phyloP scores from a whole-genome alignment of 2,113 vertebrate genomes.

The Agelaius phoeniceus region DNA sequence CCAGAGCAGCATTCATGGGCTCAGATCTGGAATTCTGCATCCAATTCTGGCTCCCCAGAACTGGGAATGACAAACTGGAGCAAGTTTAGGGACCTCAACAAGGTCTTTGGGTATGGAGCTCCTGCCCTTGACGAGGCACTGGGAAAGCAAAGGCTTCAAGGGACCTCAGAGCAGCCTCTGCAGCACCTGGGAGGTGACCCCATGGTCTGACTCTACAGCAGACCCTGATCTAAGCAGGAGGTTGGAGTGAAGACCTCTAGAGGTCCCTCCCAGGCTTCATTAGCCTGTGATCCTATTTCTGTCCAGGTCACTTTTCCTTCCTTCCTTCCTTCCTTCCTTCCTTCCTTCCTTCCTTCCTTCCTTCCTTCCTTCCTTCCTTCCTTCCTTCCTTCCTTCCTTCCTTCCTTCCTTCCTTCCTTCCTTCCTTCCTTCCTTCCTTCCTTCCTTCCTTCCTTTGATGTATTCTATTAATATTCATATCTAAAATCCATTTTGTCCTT shows the following conservation, averaged over 20 bases:
- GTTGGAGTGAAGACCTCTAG: neutral
- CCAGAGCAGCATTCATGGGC: too few relatives aligned
- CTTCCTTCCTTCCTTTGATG: neutral
- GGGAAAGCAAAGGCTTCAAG: neutral
- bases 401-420: neutral
- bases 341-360: neutral
- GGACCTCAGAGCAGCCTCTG: neutral
- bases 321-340: neutral
- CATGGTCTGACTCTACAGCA: neutral
- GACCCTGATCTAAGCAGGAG: neutral
- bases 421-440: neutral
- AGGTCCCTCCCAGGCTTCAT: neutral
- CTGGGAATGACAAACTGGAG: neutral
- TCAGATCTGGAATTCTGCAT: neutral
- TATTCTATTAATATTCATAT: neutral
- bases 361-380: neutral
- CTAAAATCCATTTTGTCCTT: neutral
- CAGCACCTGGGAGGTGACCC: neutral
- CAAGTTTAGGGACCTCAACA: neutral
- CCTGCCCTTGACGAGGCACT: neutral
- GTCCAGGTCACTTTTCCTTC: neutral
- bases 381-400: neutral
- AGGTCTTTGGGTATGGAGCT: neutral
- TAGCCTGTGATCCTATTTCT: neutral
- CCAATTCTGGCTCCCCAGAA: neutral